Evolutionary conservation across 2,113 vertebrate genomes (phyloP).

Genomic region (Embiotoca jacksoni): DNA sequence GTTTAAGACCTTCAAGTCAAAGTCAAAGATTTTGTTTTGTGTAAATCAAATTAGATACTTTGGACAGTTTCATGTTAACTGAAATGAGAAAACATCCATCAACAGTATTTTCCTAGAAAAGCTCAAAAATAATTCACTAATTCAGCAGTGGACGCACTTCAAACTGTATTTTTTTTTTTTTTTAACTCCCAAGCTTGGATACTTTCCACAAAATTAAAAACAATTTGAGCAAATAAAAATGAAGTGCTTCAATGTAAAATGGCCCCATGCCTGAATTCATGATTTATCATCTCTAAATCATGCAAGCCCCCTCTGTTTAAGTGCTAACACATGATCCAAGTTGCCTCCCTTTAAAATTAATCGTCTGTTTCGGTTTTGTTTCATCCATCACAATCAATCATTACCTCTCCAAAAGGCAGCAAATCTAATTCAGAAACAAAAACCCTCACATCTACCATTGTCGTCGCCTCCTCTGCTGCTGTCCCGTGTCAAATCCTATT

Average conservation of each 20-base stretch:
- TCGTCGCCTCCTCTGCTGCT: neutral
- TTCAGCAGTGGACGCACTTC: neutral
- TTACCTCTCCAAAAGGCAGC: neutral
- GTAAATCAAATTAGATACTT: neutral
- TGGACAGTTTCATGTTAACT: neutral
- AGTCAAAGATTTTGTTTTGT: constrained; percentile 1
- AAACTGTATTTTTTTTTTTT: too few species aligned
- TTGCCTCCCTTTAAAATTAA: neutral
- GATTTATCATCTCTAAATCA: neutral
- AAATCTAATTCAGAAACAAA: constrained; percentile 7
- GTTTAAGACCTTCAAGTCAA: neutral
- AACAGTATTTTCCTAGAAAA: neutral
- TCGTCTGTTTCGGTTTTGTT: neutral
- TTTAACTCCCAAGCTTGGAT: too few species aligned
- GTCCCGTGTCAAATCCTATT: constrained; percentile 43
- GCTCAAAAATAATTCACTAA: neutral
- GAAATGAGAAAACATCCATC: neutral
- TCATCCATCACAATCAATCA: constrained; percentile 1
- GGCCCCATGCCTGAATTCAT: neutral
- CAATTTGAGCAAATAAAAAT: neutral
- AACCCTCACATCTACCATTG: neutral
- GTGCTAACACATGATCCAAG: neutral
- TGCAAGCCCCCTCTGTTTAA: neutral
- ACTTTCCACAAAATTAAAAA: neutral
- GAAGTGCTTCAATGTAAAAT: neutral